phyloP scores from a whole-genome alignment of 2,113 vertebrate species.

The Centropus unirufus region DNA sequence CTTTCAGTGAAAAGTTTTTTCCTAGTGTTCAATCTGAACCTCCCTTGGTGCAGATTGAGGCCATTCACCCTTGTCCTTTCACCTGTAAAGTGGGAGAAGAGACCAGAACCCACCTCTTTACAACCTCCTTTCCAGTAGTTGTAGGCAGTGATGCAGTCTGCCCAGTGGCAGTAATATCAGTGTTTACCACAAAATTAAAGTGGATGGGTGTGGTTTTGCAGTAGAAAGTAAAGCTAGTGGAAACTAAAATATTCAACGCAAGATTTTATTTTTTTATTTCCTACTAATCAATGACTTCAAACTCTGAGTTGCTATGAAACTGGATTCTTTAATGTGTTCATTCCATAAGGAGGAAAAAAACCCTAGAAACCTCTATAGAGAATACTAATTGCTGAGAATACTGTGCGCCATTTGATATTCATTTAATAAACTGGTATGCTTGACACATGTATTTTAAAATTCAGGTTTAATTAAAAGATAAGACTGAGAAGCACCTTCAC shows the following conservation, averaged over 20 bases:
- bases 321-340: background rate
- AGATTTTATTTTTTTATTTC: background rate
- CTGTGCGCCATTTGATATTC: slow-evolving; percentile 37
- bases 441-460: slow-evolving; percentile 72
- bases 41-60: too few relatives aligned
- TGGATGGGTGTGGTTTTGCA: background rate
- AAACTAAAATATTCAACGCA: background rate
- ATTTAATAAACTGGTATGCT: slow-evolving; percentile 65
- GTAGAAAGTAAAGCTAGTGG: background rate
- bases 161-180: background rate
- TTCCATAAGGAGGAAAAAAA: background rate
- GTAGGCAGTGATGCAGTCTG: too few relatives aligned
- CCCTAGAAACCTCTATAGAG: background rate
- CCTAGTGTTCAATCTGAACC: too few relatives aligned
- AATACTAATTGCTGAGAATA: slow-evolving; percentile 46
- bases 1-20: too few relatives aligned
- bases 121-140: too few relatives aligned
- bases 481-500: slow-evolving; percentile 59
- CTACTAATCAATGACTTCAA: slow-evolving; percentile 23
- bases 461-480: slow-evolving; percentile 83
- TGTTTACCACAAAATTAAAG: slow-evolving; percentile 5
- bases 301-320: slow-evolving; percentile 11
- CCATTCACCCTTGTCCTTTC: too few relatives aligned
- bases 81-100: too few relatives aligned
- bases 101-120: too few relatives aligned